Evolutionary conservation across 2,113 vertebrate species (phyloP).

Genomic region (Macaca nemestrina): DNA sequence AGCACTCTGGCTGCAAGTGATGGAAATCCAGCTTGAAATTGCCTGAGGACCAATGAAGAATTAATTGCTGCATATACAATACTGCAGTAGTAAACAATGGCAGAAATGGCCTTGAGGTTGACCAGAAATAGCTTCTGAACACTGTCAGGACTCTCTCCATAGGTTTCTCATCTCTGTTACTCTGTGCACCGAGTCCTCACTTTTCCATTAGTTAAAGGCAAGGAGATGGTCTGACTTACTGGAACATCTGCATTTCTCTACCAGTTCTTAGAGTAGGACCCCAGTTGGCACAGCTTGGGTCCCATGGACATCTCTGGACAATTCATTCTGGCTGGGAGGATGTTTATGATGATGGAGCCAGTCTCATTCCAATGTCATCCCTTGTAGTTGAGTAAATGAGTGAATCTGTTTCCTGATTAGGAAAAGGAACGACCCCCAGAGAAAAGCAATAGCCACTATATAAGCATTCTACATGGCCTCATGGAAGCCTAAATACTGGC

Average conservation of each 20-base stretch:
- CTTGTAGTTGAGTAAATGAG: neutral
- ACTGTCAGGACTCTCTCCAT: neutral
- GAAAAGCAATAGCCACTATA: neutral
- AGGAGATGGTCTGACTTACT: accelerated
- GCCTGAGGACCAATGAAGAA: neutral
- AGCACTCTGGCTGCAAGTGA: neutral
- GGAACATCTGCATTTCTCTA: neutral
- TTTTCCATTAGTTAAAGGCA: neutral
- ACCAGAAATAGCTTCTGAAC: neutral
- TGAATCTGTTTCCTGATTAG: neutral
- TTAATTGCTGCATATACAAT: neutral
- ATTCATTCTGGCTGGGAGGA: neutral
- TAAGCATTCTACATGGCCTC: neutral
- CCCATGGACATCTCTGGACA: neutral
- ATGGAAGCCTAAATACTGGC: neutral
- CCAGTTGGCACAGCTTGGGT: neutral
- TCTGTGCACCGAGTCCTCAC: neutral
- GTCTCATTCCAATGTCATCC: neutral
- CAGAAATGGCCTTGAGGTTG: neutral
- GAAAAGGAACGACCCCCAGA: neutral
- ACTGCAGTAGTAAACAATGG: neutral
- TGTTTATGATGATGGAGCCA: neutral
- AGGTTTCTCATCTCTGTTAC: neutral
- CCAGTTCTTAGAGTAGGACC: neutral
- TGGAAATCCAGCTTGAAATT: neutral